Conservation (phyloP, 30 jellyfish, hydroid and myxozoan species). For the Cassiopea andromeda region DNA sequence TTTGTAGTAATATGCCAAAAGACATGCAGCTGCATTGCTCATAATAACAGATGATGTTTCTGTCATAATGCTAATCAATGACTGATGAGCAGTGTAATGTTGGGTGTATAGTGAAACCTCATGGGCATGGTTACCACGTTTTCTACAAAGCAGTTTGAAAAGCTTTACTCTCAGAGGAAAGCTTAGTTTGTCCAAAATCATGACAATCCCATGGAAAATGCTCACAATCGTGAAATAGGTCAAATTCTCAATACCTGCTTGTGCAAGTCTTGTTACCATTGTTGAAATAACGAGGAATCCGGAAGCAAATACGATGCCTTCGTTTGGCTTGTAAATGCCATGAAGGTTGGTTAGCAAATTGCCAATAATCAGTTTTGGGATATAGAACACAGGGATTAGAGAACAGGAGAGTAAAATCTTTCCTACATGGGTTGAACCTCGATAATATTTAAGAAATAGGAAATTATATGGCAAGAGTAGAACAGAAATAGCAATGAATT, state of each 20-base stretch:
- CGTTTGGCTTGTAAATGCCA: background rate
- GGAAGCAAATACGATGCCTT: background rate
- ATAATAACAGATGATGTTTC: no score
- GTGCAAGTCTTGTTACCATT: slow-evolving; percentile 16
- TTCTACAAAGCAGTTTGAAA: background rate
- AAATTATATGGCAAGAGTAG: background rate
- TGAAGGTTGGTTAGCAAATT: background rate
- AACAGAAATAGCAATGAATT: background rate
- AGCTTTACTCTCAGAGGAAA: slow-evolving; percentile 9
- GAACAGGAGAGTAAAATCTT: slow-evolving; percentile 3
- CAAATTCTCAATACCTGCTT: slow-evolving; percentile 24
- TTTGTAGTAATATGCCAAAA: slow-evolving; percentile 17
- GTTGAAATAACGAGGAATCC: background rate
- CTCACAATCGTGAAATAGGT: slow-evolving; percentile 7
- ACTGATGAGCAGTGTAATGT: slow-evolving; percentile 5
- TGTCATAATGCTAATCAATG: background rate
- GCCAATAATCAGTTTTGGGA: slow-evolving; percentile 17
- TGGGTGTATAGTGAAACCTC: background rate
- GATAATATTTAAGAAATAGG: background rate
- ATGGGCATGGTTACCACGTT: background rate
- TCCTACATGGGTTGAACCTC: background rate
- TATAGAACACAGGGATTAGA: background rate
- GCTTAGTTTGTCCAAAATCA: slow-evolving; percentile 11
- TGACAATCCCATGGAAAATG: slow-evolving; percentile 23
- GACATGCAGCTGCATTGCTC: background rate